Percentiles rank a stretch among this genome's conserved stretches.
Evolutionary conservation across 2,797 vertebrate genomes (phyloP).

Genomic region (Sebastes nivosus): DNA sequence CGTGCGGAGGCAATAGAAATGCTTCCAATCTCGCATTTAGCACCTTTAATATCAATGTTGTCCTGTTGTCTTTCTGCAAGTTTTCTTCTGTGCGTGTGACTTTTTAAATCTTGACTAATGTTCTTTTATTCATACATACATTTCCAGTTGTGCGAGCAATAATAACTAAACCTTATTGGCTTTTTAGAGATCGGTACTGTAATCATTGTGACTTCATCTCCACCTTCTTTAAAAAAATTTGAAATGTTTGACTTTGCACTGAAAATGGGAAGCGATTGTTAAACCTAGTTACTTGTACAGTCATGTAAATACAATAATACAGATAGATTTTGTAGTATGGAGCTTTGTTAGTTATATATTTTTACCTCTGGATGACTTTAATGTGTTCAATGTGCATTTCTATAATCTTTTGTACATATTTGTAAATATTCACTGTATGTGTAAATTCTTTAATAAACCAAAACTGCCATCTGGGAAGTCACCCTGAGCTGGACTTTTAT

Average conservation of each 20-base stretch:
- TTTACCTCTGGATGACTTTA: slow-evolving; percentile 25
- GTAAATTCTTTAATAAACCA: slow-evolving; percentile 70
- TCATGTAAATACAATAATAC: slow-evolving; percentile 60
- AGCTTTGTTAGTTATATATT: slow-evolving; percentile 31
- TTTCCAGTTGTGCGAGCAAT: slow-evolving; percentile 34
- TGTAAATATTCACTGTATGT: slow-evolving; percentile 70
- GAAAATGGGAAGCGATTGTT: slow-evolving; percentile 45
- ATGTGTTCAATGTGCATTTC: slow-evolving; percentile 45
- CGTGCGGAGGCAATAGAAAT: neutral
- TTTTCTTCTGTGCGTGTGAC: neutral
- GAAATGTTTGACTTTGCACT: slow-evolving; percentile 65
- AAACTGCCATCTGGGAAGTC: slow-evolving; percentile 14
- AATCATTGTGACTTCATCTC: slow-evolving; percentile 62
- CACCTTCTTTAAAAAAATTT: slow-evolving; percentile 23
- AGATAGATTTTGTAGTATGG: slow-evolving; percentile 19
- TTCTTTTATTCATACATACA: neutral
- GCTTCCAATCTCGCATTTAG: neutral
- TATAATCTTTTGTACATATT: slow-evolving; percentile 60
- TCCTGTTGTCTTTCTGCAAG: neutral
- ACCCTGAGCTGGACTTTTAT: neutral
- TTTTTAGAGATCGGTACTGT: slow-evolving; percentile 65
- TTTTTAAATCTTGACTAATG: neutral
- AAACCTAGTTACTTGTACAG: slow-evolving; percentile 53
- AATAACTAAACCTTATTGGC: slow-evolving; percentile 1
- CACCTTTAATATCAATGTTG: neutral